Evolutionary conservation across 2,888 invertebrate species (phyloP).

Genomic region (Ditylenchus weischeri): DNA sequence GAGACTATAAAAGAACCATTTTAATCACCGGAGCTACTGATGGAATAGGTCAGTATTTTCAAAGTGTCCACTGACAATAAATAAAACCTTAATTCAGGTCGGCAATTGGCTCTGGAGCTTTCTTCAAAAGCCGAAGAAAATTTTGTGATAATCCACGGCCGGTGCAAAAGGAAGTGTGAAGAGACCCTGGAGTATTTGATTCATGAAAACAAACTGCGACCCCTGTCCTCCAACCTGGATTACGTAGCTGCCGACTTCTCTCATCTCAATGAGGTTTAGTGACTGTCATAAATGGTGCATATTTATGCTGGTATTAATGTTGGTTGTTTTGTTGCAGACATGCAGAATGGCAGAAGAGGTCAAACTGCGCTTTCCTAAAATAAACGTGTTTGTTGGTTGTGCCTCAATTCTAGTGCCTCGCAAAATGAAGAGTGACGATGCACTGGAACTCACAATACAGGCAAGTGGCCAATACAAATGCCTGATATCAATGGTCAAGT

Average conservation of each 20-base stretch:
- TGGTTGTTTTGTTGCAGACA: conserved; percentile 34
- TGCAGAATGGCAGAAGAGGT: conserved; percentile 49
- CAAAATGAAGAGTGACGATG: conserved; percentile 46
- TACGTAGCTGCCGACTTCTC: conserved; percentile 50
- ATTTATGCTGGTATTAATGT: too few species aligned
- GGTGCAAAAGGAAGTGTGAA: conserved; percentile 46
- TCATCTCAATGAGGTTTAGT: conserved; percentile 42
- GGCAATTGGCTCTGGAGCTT: conserved; percentile 36
- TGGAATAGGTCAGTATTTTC: conserved; percentile 43
- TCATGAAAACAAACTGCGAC: conserved; percentile 22
- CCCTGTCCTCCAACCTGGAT: conserved; percentile 39
- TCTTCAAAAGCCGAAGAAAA: conserved; percentile 41
- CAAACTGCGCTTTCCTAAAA: conserved; percentile 44
- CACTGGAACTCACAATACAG: conserved; percentile 54
- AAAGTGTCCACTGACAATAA: background rate
- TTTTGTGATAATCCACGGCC: conserved; percentile 55
- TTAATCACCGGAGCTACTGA: conserved; percentile 56
- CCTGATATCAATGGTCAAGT: too few species aligned
- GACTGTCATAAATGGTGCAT: too few species aligned
- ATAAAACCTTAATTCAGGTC: conserved; percentile 19
- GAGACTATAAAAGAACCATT: conserved; percentile 42
- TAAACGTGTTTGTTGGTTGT: conserved; percentile 54
- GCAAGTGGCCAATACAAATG: conserved; percentile 24
- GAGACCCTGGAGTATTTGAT: conserved; percentile 30
- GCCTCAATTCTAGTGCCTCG: conserved; percentile 50